Conservation (phyloP, 2,888 invertebrate species). For the Drosophila hamatofila region DNA sequence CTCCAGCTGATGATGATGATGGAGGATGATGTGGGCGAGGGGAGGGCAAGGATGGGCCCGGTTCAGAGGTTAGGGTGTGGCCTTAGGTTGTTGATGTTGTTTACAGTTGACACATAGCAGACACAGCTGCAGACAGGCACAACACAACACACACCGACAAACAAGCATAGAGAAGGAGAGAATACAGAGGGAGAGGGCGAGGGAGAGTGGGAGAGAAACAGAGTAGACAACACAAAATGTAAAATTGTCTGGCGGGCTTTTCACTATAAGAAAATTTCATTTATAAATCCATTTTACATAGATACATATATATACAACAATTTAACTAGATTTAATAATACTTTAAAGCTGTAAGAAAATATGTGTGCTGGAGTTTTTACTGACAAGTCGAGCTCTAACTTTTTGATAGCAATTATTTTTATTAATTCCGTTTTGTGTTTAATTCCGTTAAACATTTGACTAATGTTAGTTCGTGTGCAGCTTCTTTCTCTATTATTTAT, state of each 20-base stretch:
- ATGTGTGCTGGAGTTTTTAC: background rate
- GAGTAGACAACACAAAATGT: slow-evolving; percentile 35
- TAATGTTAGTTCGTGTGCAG: no score
- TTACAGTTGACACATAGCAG: slow-evolving; percentile 78
- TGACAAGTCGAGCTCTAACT: no score
- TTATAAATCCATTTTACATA: slow-evolving; percentile 16
- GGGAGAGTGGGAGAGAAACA: background rate
- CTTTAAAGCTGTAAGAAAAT: background rate
- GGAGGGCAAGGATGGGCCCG: background rate
- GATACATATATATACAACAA: background rate
- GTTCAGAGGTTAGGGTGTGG: slow-evolving; percentile 13
- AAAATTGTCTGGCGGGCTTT: slow-evolving; percentile 54
- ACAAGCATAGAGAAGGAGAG: slow-evolving; percentile 3
- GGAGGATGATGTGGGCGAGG: background rate
- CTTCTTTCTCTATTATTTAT: no score
- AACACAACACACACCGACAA: slow-evolving; percentile 22
- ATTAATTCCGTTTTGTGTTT: background rate
- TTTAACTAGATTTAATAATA: background rate
- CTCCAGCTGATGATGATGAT: slow-evolving; percentile 27
- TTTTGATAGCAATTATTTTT: background rate
- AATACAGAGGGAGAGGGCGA: background rate
- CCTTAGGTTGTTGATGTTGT: slow-evolving; percentile 63
- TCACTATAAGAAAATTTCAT: slow-evolving; percentile 58
- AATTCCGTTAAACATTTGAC: no score
- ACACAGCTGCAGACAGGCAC: slow-evolving; percentile 73